A percentile compares a stretch with the other conserved stretches of the same genome.
These are phyloP conservation scores for Gymnobelideus leadbeateri DNA, from an alignment of 2,113 vertebrate genomes.

Conservation along the genomic window DNA sequence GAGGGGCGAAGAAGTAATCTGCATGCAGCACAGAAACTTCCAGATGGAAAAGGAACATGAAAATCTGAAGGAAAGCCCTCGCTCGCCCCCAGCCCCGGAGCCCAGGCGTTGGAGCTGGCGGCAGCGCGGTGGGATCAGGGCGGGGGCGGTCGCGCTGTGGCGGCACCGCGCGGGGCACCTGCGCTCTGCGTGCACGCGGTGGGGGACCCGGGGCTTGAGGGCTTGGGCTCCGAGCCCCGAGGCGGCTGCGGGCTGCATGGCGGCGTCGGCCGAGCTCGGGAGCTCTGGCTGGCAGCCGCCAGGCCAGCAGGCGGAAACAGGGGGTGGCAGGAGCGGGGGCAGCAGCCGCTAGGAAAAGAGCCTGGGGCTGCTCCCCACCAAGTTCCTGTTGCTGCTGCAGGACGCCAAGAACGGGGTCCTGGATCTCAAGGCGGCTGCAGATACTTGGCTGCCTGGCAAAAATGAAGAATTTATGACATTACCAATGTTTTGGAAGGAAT, in stretches of 20 bases:
- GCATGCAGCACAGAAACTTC: too few species aligned
- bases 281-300: constrained; percentile 56
- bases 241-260: constrained; percentile 42
- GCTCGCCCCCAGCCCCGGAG: constrained; percentile 17
- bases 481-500: too few species aligned
- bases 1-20: too few species aligned
- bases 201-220: not conserved
- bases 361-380: constrained; percentile 87
- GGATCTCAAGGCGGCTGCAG: constrained; percentile 92
- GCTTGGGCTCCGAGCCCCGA: not conserved
- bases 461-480: too few species aligned
- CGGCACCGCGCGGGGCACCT: constrained; percentile 47
- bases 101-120: not conserved
- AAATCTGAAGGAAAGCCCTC: not conserved
- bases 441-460: too few species aligned
- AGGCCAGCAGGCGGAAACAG: not conserved
- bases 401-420: constrained; percentile 94
- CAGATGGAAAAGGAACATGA: too few species aligned
- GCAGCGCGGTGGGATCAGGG: constrained; percentile 42
- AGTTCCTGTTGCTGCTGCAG: constrained; percentile 88
- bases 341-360: constrained; percentile 93
- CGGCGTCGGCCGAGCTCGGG: constrained; percentile 74
- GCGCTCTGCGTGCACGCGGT: not conserved
- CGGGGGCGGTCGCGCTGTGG: not conserved
- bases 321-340: constrained; percentile 41